phyloP scores from a whole-genome alignment of 1,140 invertebrate species.

The Zaprionus taronus region DNA sequence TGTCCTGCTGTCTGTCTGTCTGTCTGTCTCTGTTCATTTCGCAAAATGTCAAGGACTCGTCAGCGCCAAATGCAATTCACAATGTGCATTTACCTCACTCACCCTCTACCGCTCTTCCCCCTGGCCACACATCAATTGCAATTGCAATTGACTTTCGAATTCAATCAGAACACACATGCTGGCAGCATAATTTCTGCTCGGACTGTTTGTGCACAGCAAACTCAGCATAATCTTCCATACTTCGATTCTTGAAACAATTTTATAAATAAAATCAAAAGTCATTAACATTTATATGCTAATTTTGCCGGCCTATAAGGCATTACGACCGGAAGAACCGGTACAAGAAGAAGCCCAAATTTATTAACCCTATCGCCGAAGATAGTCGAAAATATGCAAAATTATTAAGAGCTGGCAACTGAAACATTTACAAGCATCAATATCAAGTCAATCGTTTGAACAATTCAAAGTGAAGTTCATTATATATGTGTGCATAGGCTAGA shows the following conservation, averaged over 20 bases:
- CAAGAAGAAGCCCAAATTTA: not conserved
- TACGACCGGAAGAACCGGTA: not conserved
- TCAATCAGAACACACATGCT: conserved; percentile 52
- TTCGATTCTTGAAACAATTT: not conserved
- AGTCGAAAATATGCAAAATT: not conserved
- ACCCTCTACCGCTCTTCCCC: not conserved
- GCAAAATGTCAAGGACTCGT: conserved; percentile 76
- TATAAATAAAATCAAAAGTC: not conserved
- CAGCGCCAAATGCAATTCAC: conserved; percentile 68
- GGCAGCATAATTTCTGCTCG: not conserved
- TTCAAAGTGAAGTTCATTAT: too few relatives aligned
- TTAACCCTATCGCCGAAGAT: not conserved
- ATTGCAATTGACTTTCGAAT: conserved; percentile 53
- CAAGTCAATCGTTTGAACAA: not conserved
- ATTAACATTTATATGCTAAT: conserved; percentile 28
- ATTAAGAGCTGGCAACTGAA: not conserved
- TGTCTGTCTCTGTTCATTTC: conserved; percentile 39
- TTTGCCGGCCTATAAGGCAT: not conserved
- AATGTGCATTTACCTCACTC: conserved; percentile 63
- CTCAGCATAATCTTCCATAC: not conserved
- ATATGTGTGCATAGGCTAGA: not conserved
- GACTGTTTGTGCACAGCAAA: not conserved
- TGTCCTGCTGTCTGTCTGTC: not conserved
- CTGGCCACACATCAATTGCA: conserved; percentile 2
- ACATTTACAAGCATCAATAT: not conserved